These are phyloP conservation scores for Lymantria dispar DNA, from an alignment of 2,888 invertebrate genomes.

Conservation along the genomic window DNA sequence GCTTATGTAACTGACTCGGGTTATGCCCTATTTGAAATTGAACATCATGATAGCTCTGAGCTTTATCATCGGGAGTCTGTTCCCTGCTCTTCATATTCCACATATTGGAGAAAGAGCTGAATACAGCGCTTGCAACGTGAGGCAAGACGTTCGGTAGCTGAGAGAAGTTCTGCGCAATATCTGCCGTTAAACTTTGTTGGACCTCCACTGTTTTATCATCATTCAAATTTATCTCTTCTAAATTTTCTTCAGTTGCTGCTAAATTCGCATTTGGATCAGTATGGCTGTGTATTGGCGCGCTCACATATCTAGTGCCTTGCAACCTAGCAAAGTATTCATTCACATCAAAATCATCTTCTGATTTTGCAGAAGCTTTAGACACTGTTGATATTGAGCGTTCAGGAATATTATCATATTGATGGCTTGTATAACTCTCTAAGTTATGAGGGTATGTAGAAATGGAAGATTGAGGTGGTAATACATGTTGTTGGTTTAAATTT, in stretches of 20 bases:
- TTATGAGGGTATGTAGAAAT: slow-evolving; percentile 12
- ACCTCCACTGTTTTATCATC: slow-evolving; percentile 49
- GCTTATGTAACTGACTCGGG: not conserved
- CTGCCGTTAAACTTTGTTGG: slow-evolving; percentile 68
- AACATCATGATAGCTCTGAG: slow-evolving; percentile 5
- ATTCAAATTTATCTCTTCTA: slow-evolving; percentile 69
- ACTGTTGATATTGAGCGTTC: slow-evolving; percentile 24
- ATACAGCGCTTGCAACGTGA: slow-evolving; percentile 84
- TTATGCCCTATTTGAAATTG: slow-evolving; percentile 7
- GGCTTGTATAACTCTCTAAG: slow-evolving; percentile 15
- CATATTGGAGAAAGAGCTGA: slow-evolving; percentile 84
- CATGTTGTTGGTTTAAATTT: slow-evolving; percentile 35
- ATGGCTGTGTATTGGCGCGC: slow-evolving; percentile 64
- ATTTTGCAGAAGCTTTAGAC: slow-evolving; percentile 51
- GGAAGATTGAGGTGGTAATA: slow-evolving; percentile 17
- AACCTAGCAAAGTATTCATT: slow-evolving; percentile 75
- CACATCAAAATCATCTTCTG: slow-evolving; percentile 75
- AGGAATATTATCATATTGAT: slow-evolving; percentile 7
- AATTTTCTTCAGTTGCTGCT: slow-evolving; percentile 61
- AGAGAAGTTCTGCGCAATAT: slow-evolving; percentile 80
- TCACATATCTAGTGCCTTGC: slow-evolving; percentile 71
- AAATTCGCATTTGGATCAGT: slow-evolving; percentile 78
- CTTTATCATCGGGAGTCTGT: slow-evolving; percentile 53
- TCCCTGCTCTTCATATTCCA: slow-evolving; percentile 64
- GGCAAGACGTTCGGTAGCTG: slow-evolving; percentile 83